These are phyloP conservation scores for Macaria notata DNA, from an alignment of 2,888 invertebrate genomes.

Conservation along the genomic window DNA sequence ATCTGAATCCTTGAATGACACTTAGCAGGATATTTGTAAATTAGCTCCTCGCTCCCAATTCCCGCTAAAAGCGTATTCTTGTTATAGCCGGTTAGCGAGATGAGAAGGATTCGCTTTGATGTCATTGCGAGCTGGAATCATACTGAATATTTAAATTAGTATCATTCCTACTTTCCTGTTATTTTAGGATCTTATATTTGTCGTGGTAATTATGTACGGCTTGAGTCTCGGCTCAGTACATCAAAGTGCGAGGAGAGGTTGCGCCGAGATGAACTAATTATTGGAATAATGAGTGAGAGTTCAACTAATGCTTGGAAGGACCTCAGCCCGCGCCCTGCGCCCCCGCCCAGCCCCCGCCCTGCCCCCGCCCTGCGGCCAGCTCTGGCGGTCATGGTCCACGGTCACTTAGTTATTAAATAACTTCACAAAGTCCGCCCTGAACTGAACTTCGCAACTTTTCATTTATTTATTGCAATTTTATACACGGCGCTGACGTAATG, in stretches of 20 bases:
- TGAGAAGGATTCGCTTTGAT: constrained; percentile 4
- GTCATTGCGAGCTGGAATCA: background rate
- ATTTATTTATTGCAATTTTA: constrained; percentile 64
- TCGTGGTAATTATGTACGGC: background rate
- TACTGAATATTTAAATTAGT: background rate
- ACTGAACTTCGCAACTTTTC: constrained; percentile 49
- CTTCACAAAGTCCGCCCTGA: constrained; percentile 44
- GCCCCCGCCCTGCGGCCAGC: background rate
- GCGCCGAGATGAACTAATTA: too few species aligned
- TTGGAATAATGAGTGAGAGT: too few species aligned
- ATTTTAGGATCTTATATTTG: background rate
- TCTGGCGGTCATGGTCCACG: constrained; percentile 28
- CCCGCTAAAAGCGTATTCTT: constrained; percentile 8
- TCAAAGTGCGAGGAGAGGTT: too few species aligned
- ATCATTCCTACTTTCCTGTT: background rate
- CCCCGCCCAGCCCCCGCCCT: too few species aligned
- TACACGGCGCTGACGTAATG: constrained; percentile 49
- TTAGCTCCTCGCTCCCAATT: constrained; percentile 18
- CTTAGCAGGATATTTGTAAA: constrained; percentile 30
- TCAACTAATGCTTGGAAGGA: too few species aligned
- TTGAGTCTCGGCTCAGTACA: too few species aligned
- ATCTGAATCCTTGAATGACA: constrained; percentile 29
- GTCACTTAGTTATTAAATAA: constrained; percentile 59
- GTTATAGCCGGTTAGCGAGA: constrained; percentile 6
- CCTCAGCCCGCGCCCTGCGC: too few species aligned